Evolutionary conservation across 2,113 vertebrate genomes (phyloP).

Genomic region (Enhydra lutris): DNA sequence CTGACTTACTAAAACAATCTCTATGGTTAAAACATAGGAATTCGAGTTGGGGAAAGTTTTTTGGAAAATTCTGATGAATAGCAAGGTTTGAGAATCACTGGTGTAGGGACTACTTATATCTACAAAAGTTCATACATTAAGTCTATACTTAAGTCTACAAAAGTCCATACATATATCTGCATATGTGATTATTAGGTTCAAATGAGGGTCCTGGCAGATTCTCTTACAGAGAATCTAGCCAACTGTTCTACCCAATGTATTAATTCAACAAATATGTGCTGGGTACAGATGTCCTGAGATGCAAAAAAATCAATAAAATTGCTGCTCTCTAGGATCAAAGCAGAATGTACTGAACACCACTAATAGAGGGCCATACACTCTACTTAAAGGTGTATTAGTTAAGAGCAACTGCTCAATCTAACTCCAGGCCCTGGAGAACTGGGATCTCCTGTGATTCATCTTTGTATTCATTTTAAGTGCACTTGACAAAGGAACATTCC

Average conservation of each 20-base stretch:
- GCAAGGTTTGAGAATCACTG: neutral
- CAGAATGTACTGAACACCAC: neutral
- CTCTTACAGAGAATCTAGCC: neutral
- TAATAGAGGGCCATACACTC: neutral
- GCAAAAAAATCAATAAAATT: neutral
- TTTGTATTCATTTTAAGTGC: neutral
- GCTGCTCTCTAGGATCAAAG: neutral
- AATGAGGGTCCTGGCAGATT: neutral
- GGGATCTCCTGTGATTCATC: neutral
- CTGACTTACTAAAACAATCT: neutral
- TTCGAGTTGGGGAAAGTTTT: neutral
- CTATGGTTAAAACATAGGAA: neutral
- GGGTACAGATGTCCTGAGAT: neutral
- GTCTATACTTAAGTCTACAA: neutral
- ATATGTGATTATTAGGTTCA: neutral
- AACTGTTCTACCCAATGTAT: neutral
- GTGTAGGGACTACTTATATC: neutral
- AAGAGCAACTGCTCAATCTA: neutral
- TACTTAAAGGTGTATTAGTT: neutral
- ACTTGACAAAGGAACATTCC: neutral
- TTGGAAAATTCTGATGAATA: neutral
- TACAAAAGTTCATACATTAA: neutral
- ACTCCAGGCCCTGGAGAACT: neutral
- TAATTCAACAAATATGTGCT: neutral
- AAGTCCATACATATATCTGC: neutral